phyloP scores from a whole-genome alignment of 1,140 invertebrate genomes.

The Notospermus geniculatus region DNA sequence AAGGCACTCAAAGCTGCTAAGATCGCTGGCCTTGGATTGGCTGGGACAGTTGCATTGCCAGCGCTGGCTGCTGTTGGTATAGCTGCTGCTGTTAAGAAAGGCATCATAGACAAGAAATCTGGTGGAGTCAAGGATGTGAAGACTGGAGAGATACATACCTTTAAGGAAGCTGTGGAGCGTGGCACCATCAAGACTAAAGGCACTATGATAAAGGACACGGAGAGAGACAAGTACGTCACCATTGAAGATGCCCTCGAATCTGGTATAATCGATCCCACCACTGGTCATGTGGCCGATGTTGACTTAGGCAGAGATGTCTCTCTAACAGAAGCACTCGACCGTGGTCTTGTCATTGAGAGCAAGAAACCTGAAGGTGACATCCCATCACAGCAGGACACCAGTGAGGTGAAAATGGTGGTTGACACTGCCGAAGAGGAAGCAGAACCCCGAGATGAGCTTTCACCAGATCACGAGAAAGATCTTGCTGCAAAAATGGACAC shows the following conservation, averaged over 20 bases:
- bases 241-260: conserved; percentile 69
- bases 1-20: not conserved
- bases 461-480: too few species aligned
- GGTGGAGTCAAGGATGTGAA: conserved; percentile 63
- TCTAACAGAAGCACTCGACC: conserved; percentile 48
- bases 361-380: too few species aligned
- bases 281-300: conserved; percentile 48
- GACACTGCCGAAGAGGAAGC: too few species aligned
- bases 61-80: conserved; percentile 21
- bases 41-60: not conserved
- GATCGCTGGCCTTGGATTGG: not conserved
- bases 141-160: conserved; percentile 13
- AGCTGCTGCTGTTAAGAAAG: conserved; percentile 60
- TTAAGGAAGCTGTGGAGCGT: conserved; percentile 23
- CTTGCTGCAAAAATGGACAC: too few species aligned
- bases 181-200: conserved; percentile 74
- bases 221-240: conserved; percentile 69
- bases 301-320: not conserved
- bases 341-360: conserved; percentile 40
- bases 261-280: conserved; percentile 66
- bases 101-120: conserved; percentile 71
- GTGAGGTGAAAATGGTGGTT: too few species aligned
- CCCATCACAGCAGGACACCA: too few species aligned
- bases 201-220: conserved; percentile 48
- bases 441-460: too few species aligned